Conservation (phyloP, 2,113 vertebrate species). For the Pipa parva region DNA sequence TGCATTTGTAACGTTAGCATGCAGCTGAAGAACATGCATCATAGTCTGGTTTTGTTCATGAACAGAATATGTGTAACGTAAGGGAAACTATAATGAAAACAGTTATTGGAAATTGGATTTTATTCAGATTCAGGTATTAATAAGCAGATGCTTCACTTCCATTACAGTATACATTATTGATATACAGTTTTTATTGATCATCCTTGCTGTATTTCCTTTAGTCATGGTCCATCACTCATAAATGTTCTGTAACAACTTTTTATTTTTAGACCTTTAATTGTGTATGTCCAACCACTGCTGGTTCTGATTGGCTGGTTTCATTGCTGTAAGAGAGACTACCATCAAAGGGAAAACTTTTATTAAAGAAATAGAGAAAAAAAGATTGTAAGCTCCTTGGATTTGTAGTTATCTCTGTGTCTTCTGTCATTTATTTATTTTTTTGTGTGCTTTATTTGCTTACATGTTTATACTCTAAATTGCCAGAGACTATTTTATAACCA, state of each 20-base stretch:
- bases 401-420: background rate
- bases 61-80: background rate
- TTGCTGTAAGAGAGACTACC: too few relatives aligned
- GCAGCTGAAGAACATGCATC: too few relatives aligned
- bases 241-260: background rate
- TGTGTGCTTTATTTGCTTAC: too few relatives aligned
- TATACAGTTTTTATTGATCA: conserved; percentile 1
- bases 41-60: too few relatives aligned
- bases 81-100: background rate
- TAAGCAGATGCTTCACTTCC: background rate
- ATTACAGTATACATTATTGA: conserved; percentile 8
- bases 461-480: too few relatives aligned
- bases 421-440: background rate
- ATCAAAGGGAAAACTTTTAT: too few relatives aligned
- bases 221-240: background rate
- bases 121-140: background rate
- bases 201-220: background rate
- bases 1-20: too few relatives aligned
- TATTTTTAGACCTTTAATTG: background rate
- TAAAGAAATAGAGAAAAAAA: too few relatives aligned
- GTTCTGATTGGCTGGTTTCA: background rate
- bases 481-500: too few relatives aligned
- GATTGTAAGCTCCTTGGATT: too few relatives aligned
- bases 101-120: conserved; percentile 4
- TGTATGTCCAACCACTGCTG: background rate